These are phyloP conservation scores for Arrhamphus sclerolepis DNA, from an alignment of 2,797 vertebrate species.

Conservation along the genomic window DNA sequence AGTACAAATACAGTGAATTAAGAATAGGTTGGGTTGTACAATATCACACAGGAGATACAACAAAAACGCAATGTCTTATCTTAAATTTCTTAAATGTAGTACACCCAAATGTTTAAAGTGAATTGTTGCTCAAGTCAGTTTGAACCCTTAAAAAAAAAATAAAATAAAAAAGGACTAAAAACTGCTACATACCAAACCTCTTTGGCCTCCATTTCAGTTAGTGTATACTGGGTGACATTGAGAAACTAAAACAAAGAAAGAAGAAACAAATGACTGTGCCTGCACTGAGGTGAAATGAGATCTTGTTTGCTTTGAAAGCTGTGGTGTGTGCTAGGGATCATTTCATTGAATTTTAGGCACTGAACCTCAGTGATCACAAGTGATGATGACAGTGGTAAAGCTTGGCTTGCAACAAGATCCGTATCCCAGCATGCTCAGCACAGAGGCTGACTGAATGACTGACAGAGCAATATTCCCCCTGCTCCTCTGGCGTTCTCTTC, in stretches of 20 bases:
- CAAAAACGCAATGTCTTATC: background rate
- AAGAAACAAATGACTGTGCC: slow-evolving; percentile 1
- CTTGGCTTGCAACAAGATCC: slow-evolving; percentile 78
- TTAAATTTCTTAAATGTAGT: background rate
- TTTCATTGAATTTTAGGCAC: slow-evolving; percentile 42
- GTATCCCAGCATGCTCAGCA: slow-evolving; percentile 49
- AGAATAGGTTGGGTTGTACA: background rate
- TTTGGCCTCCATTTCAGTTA: slow-evolving; percentile 13
- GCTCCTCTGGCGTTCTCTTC: slow-evolving; percentile 10
- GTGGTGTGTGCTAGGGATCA: slow-evolving; percentile 46
- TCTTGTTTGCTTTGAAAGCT: slow-evolving; percentile 44
- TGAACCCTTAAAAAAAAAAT: slow-evolving; percentile 11
- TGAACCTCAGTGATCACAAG: slow-evolving; percentile 46
- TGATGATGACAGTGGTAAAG: slow-evolving; percentile 50
- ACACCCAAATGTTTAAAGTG: background rate
- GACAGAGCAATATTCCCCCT: slow-evolving; percentile 37
- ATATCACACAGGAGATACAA: slow-evolving; percentile 7
- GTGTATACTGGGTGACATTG: slow-evolving; percentile 6
- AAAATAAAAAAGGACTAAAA: too few species aligned
- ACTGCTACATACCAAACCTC: background rate
- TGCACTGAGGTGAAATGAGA: slow-evolving; percentile 44
- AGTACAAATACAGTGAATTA: slow-evolving; percentile 10
- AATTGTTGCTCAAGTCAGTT: background rate
- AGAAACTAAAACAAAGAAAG: slow-evolving; percentile 4
- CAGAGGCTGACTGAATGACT: slow-evolving; percentile 45